Conservation (phyloP, 2,113 vertebrate genomes). For the Neoarius graeffei region DNA sequence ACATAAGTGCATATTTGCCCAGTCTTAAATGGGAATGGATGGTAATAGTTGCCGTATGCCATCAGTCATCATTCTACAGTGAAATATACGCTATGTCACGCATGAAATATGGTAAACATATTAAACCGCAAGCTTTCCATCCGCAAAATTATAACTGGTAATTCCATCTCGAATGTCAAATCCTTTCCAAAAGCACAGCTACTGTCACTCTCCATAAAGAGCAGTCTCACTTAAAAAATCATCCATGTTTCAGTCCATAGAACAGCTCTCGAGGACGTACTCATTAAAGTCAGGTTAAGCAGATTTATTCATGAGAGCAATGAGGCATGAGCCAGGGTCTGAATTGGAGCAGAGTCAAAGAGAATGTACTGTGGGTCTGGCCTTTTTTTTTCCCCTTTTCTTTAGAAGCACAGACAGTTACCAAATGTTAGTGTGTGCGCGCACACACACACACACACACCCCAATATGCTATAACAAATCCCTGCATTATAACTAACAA, state of each 20-base stretch:
- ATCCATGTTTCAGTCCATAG: slow-evolving; percentile 34
- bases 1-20: no score
- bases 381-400: neutral
- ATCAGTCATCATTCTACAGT: slow-evolving; percentile 7
- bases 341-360: slow-evolving; percentile 31
- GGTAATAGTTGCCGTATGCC: neutral
- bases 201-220: slow-evolving; percentile 43
- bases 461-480: slow-evolving; percentile 1
- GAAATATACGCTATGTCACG: neutral
- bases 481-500: neutral
- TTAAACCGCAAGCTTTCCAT: neutral
- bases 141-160: neutral
- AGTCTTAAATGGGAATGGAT: neutral
- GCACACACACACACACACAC: slow-evolving; percentile 18
- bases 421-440: slow-evolving; percentile 2
- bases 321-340: slow-evolving; percentile 35
- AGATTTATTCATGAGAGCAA: slow-evolving; percentile 52
- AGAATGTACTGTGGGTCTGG: slow-evolving; percentile 27
- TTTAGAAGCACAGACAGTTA: slow-evolving; percentile 27
- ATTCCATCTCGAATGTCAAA: slow-evolving; percentile 25
- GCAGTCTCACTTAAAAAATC: slow-evolving; percentile 38
- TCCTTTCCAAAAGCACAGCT: slow-evolving; percentile 1
- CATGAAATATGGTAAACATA: neutral
- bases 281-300: slow-evolving; percentile 50
- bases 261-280: slow-evolving; percentile 35